phyloP scores from a whole-genome alignment of 1,140 invertebrate genomes.

The Drosophila ananassae region DNA sequence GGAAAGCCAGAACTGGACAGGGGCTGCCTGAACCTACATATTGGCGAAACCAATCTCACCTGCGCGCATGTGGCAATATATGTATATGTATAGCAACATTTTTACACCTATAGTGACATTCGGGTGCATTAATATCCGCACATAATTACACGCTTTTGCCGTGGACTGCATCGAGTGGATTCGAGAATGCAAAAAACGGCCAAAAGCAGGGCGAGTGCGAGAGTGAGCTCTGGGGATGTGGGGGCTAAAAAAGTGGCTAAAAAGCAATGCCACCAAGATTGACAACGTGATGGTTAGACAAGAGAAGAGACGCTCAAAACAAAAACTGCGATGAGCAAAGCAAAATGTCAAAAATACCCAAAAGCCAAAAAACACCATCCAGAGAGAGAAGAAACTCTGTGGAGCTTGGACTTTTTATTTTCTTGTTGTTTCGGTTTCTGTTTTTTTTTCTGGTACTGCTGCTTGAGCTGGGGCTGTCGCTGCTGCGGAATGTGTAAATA shows the following conservation, averaged over 20 bases:
- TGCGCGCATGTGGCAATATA: background rate
- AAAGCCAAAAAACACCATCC: conserved; percentile 46
- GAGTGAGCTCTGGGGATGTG: conserved; percentile 16
- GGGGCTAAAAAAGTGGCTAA: conserved; percentile 43
- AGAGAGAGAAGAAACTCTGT: conserved; percentile 59
- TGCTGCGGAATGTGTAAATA: conserved; percentile 76
- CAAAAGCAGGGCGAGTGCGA: conserved; percentile 51
- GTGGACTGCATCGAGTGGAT: conserved; percentile 21
- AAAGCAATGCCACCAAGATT: conserved; percentile 80
- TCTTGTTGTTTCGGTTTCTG: conserved; percentile 4
- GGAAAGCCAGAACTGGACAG: background rate
- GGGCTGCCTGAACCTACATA: background rate
- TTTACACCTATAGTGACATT: conserved; percentile 38
- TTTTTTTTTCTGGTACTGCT: background rate
- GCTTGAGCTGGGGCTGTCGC: conserved; percentile 8
- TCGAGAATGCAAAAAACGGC: conserved; percentile 5
- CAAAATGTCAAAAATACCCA: conserved; percentile 81
- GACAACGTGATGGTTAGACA: conserved; percentile 80
- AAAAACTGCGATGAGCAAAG: conserved; percentile 78
- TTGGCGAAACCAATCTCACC: background rate
- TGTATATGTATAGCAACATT: conserved; percentile 19
- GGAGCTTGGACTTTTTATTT: conserved; percentile 35
- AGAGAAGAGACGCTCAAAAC: conserved; percentile 74
- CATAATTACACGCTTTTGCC: conserved; percentile 31
- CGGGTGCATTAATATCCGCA: conserved; percentile 28